A percentile compares a stretch with the other conserved stretches of the same genome.
These are phyloP conservation scores for Eumerus sabulonum DNA, from an alignment of 2,888 invertebrate species.

Conservation along the genomic window DNA sequence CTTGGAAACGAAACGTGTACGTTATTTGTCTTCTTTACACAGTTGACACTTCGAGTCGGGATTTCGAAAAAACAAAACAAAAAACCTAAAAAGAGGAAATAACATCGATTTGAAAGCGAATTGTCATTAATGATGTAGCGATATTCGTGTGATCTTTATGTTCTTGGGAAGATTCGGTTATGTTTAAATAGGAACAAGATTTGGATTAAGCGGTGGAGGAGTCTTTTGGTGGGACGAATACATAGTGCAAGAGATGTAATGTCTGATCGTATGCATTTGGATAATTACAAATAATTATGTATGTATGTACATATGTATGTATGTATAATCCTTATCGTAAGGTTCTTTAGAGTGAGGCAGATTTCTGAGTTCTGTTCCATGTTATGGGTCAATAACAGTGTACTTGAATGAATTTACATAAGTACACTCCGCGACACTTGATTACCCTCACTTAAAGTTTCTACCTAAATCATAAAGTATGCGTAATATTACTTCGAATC, in stretches of 20 bases:
- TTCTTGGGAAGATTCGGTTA: constrained; percentile 22
- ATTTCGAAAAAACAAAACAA: neutral
- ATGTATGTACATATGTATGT: too few relatives aligned
- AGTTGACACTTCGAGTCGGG: constrained; percentile 42
- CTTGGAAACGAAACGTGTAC: constrained; percentile 13
- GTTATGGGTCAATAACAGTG: neutral
- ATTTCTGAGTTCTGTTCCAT: neutral
- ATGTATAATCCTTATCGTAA: neutral
- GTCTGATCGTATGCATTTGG: neutral
- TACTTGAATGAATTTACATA: neutral
- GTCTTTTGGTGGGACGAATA: neutral
- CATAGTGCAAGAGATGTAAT: neutral
- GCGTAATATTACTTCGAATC: too few relatives aligned
- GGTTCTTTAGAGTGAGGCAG: neutral
- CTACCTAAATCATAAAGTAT: too few relatives aligned
- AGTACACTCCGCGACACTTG: too few relatives aligned
- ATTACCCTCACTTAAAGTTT: too few relatives aligned
- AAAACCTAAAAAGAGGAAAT: constrained; percentile 8
- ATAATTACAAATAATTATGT: neutral
- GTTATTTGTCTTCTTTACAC: constrained; percentile 43
- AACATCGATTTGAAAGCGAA: constrained; percentile 7
- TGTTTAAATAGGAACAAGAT: neutral
- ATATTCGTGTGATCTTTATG: constrained; percentile 1
- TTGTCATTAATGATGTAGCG: constrained; percentile 5
- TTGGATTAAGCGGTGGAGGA: constrained; percentile 19